Percentiles rank a stretch among this genome's conserved stretches.
Conservation (phyloP, 1,140 invertebrate genomes). For the Temnothorax nylanderi region DNA sequence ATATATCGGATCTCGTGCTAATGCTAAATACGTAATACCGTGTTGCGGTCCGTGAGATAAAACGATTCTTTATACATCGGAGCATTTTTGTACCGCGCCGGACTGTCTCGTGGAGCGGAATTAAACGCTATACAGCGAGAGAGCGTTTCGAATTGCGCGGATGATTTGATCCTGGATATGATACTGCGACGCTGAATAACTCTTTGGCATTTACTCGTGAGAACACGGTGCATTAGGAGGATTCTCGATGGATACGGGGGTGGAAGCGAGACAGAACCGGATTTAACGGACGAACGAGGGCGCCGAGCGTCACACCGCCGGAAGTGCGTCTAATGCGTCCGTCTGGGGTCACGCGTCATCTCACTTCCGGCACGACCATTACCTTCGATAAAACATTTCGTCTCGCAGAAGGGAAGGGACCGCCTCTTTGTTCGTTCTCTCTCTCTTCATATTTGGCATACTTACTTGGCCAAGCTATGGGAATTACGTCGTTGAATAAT, state of each 20-base stretch:
- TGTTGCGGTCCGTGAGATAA: background rate
- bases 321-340: slow-evolving; percentile 86
- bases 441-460: background rate
- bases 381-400: slow-evolving; percentile 81
- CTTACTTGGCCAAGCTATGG: background rate
- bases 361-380: slow-evolving; percentile 84
- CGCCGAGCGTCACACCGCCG: slow-evolving; percentile 83
- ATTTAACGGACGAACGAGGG: slow-evolving; percentile 73
- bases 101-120: background rate
- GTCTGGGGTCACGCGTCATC: slow-evolving; percentile 85
- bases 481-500: slow-evolving; percentile 1
- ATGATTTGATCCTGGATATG: slow-evolving; percentile 22
- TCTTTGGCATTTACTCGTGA: slow-evolving; percentile 25
- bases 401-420: slow-evolving; percentile 75
- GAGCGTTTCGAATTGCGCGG: slow-evolving; percentile 23
- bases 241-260: slow-evolving; percentile 52
- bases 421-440: slow-evolving; percentile 35
- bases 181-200: slow-evolving; percentile 26
- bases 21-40: background rate
- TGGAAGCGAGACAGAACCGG: slow-evolving; percentile 49
- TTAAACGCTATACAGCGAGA: background rate
- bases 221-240: slow-evolving; percentile 39
- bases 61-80: background rate
- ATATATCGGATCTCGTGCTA: background rate
- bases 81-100: background rate